Base-by-base conservation (phyloP, 2,113 vertebrate species). In the Atrichornis clamosus region DNA sequence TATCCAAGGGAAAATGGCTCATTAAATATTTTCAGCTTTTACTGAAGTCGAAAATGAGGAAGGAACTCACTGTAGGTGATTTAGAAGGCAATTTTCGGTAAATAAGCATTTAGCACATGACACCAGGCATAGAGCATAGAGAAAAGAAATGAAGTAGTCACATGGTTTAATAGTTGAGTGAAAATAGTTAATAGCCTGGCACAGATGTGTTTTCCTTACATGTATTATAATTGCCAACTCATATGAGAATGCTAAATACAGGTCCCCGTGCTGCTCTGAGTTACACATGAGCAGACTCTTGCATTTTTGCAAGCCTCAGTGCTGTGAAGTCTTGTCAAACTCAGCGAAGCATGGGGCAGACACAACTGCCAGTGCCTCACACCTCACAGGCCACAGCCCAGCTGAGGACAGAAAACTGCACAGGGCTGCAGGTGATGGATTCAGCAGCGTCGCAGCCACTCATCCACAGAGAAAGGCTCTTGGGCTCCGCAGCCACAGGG, bases 321-420 rank as follows among this genome's bases (percentile, higher is more conserved):
- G 65, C 60, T 0, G 3, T 5, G 4, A 76, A 53, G 32, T 47
- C 58, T 56, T 42, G 62, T 46, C 70, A 81, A 44, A 60, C 64
- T 28, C 74, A 47, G 0, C 0, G 14, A 60, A 91, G 81, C 10
- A 3, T 10, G 55, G 63, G 16, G 59, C 87, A 77, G 84, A 68
- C 32, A 22, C 35, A 58, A 10, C 52, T 1, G 17, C 47, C 63
- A 58, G 35, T 1, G 2, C 27, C 67, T 60, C 32, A 5, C 24
- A 80, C 28, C 27, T 64, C 65, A 19, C 0, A 0, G 44, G 44
- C 28, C 46, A 53, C 39, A 65, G 72, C n/a, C 50, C 26, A 50
- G 79, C 37, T 56, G 39, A 3, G n/a, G 64, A 0, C 27, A 83
- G 42, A 63, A 90, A 72, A 42, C 8, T 19, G 33, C 18, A 15